A percentile compares a stretch with the other conserved stretches of the same genome.
Conservation (phyloP, 2,888 invertebrate species). For the Leptinotarsa haldemani region DNA sequence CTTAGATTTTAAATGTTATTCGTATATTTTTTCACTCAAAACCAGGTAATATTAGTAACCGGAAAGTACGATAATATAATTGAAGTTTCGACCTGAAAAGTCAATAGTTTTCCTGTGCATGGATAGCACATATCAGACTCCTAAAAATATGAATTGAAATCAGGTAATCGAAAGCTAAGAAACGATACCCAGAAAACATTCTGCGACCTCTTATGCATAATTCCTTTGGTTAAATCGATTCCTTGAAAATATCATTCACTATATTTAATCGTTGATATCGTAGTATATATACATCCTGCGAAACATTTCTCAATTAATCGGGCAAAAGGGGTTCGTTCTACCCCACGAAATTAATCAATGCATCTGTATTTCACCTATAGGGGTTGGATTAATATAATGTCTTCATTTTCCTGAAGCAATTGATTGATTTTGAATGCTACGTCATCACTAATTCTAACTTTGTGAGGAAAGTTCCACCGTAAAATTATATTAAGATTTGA, state of each 20-base stretch:
- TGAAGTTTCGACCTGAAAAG: too few species aligned
- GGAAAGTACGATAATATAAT: too few species aligned
- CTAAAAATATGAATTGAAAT: too few species aligned
- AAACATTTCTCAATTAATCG: conserved; percentile 45
- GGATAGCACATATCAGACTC: too few species aligned
- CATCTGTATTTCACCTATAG: conserved; percentile 55
- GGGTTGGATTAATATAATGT: conserved; percentile 53
- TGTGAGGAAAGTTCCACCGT: conserved; percentile 38
- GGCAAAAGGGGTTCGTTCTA: conserved; percentile 41
- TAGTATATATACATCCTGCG: conserved; percentile 31
- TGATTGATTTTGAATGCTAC: conserved; percentile 55
- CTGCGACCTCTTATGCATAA: neutral
- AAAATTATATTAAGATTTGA: conserved; percentile 42
- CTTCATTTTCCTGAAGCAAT: conserved; percentile 55
- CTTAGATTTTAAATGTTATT: too few species aligned
- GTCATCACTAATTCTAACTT: conserved; percentile 47
- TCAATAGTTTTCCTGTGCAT: too few species aligned
- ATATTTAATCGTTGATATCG: conserved; percentile 13
- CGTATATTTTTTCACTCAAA: too few species aligned
- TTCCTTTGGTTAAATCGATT: neutral
- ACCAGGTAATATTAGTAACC: too few species aligned
- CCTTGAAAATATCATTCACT: conserved; percentile 6
- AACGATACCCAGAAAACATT: neutral
- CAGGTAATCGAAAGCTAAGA: too few species aligned
- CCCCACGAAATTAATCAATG: conserved; percentile 56